Conservation (phyloP, 2,888 invertebrate species). For the Himalopsyche tibetana region DNA sequence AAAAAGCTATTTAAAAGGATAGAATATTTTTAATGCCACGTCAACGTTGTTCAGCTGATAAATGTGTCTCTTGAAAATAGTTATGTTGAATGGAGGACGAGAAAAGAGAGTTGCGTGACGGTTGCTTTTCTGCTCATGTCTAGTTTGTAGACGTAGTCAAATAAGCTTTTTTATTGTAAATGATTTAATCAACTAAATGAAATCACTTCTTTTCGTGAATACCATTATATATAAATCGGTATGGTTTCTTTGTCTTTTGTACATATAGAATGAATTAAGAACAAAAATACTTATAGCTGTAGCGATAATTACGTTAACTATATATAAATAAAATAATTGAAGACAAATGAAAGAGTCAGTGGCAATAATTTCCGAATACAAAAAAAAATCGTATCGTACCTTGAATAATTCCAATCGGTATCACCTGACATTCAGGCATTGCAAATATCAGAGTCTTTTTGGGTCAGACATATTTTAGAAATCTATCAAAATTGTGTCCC, state of each 20-base stretch:
- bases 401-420: neutral
- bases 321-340: constrained; percentile 41
- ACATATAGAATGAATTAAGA: constrained; percentile 22
- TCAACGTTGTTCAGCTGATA: neutral
- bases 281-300: constrained; percentile 19
- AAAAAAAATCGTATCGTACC: neutral
- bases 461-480: too few species aligned
- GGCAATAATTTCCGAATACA: constrained; percentile 40
- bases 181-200: constrained; percentile 38
- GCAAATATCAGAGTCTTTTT: neutral
- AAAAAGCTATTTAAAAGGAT: too few species aligned
- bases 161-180: constrained; percentile 41
- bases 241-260: constrained; percentile 37
- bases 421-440: neutral
- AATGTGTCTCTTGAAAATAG: neutral
- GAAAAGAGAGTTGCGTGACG: neutral
- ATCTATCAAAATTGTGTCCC: too few species aligned
- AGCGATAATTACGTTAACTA: constrained; percentile 10
- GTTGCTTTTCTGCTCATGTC: constrained; percentile 42
- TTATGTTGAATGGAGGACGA: neutral
- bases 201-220: constrained; percentile 31
- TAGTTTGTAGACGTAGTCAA: constrained; percentile 12
- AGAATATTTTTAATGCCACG: too few species aligned
- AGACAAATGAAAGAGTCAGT: constrained; percentile 42
- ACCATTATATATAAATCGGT: constrained; percentile 29